These are phyloP conservation scores for Drosophila carrolli DNA, from an alignment of 1,140 invertebrate genomes.

Conservation along the genomic window DNA sequence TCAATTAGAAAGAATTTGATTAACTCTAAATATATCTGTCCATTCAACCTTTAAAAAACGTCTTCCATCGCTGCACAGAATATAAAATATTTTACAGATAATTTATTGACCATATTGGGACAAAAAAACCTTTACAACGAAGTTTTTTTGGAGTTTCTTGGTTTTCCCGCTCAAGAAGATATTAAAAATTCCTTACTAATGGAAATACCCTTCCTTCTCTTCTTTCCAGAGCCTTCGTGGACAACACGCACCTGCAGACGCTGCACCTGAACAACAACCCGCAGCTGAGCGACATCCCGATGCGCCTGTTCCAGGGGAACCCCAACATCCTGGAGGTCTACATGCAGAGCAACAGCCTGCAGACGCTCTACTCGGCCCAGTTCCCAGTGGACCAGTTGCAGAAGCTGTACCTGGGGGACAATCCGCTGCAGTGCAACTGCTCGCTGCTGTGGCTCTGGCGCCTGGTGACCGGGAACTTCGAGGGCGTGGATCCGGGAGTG, in stretches of 20 bases:
- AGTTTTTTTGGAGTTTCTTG: no score
- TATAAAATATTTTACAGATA: no score
- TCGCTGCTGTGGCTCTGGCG: conserved; percentile 94
- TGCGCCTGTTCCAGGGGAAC: conserved; percentile 90
- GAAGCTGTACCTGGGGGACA: conserved; percentile 90
- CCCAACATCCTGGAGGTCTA: conserved; percentile 90
- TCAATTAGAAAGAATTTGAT: no score
- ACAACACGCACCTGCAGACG: conserved; percentile 92
- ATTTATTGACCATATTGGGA: no score
- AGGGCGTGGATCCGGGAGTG: conserved; percentile 52
- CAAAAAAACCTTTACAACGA: no score
- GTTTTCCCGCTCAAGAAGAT: no score
- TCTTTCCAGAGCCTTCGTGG: conserved; percentile 89
- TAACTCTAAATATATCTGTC: no score
- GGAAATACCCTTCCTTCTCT: background rate
- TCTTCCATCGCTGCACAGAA: no score
- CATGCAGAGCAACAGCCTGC: conserved; percentile 89
- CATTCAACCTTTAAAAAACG: no score
- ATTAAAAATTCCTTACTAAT: background rate
- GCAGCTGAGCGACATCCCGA: conserved; percentile 88
- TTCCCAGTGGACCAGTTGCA: conserved; percentile 91
- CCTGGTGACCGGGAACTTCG: conserved; percentile 85
- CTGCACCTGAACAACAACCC: conserved; percentile 92
- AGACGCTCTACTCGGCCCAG: conserved; percentile 90
- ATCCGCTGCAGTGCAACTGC: conserved; percentile 94